Evolutionary conservation across 2,797 vertebrate species (phyloP).

Genomic region (Tenualosa thibaudeaui): DNA sequence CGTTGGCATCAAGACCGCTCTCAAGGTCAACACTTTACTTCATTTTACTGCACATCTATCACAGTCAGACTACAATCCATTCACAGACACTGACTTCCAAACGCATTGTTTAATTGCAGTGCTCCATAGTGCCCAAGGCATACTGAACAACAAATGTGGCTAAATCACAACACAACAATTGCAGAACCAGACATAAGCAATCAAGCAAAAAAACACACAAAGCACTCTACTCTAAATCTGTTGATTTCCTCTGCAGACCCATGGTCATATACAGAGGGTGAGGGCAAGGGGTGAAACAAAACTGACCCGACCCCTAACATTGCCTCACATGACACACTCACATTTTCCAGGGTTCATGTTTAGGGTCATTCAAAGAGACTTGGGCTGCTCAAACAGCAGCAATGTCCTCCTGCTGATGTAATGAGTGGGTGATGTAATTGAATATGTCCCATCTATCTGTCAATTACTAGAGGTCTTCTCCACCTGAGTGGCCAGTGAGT

Average conservation of each 20-base stretch:
- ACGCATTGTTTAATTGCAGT: no score
- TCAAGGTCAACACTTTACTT: constrained; percentile 71
- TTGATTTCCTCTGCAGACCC: neutral
- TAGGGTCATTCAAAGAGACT: neutral
- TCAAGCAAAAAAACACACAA: neutral
- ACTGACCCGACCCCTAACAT: no score
- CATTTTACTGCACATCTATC: no score
- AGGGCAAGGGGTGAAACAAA: no score
- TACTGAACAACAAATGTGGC: neutral
- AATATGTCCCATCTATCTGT: neutral
- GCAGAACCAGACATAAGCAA: neutral
- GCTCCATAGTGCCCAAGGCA: neutral
- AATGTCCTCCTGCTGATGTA: neutral
- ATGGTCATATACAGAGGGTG: no score
- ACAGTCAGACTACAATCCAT: no score
- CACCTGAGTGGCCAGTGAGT: neutral
- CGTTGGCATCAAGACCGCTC: constrained; percentile 71
- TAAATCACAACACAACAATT: neutral
- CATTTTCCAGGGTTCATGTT: neutral
- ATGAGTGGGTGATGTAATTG: neutral
- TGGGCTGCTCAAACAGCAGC: neutral
- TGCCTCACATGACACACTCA: neutral
- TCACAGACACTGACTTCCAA: no score
- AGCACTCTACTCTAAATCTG: neutral
- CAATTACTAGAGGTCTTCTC: no score